phyloP scores from a whole-genome alignment of 2,113 vertebrate genomes.

The Anarhynchus alexandrinus region DNA sequence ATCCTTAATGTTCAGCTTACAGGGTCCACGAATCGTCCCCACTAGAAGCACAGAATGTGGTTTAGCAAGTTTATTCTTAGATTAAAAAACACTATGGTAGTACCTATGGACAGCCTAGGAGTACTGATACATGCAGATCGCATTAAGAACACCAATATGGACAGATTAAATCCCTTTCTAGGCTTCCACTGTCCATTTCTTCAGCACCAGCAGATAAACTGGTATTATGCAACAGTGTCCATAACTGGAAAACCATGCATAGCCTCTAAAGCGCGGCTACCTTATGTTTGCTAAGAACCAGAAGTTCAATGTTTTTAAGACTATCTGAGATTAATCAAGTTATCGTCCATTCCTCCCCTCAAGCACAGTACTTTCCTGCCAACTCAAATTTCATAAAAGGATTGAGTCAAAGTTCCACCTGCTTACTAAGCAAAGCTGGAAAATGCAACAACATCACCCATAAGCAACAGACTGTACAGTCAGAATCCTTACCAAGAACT shows the following conservation, averaged over 20 bases:
- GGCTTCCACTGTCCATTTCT: background rate
- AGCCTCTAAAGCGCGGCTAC: background rate
- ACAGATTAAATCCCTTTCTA: background rate
- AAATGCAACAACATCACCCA: background rate
- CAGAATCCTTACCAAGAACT: slow-evolving; percentile 77
- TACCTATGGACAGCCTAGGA: background rate
- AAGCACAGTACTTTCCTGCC: background rate
- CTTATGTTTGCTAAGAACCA: background rate
- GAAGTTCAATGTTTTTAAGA: background rate
- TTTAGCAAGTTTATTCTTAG: background rate
- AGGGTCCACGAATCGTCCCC: background rate
- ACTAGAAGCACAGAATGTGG: background rate
- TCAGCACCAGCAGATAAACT: background rate
- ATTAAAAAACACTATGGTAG: background rate
- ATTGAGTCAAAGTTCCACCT: background rate
- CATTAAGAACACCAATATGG: background rate
- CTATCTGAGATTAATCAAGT: background rate
- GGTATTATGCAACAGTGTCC: background rate
- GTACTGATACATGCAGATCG: background rate
- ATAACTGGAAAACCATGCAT: background rate
- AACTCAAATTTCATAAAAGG: background rate
- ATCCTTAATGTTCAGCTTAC: background rate
- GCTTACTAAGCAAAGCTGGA: background rate
- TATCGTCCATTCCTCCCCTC: background rate
- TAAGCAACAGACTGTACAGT: background rate